Evolutionary conservation across 2,797 vertebrate species (phyloP), one percentile per base, ranked within the genome.

Genomic region (Falco rusticolus): DNA sequence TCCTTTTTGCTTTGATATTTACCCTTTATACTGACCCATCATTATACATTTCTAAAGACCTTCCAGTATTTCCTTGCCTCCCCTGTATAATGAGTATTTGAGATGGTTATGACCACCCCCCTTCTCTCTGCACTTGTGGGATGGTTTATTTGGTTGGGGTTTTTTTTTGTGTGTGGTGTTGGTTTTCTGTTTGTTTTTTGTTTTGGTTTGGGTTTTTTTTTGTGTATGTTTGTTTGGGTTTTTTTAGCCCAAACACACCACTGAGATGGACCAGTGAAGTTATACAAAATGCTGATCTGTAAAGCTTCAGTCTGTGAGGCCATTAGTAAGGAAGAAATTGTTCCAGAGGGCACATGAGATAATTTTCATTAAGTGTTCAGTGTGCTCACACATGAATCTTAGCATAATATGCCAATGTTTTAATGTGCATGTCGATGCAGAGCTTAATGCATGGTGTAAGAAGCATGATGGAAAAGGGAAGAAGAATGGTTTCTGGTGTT

Each of bases 341-440:
- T n/a, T 84, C 13, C 33, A 75, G 51, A 54, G 6, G 14, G 11
- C 10, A n/a, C 3, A 5, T 0, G 2, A 28, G 16, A 64, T 1
- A 28, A 4, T n/a, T 72, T 76, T 72, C 11, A 6, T 0, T 59
- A 37, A 28, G 8, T 14, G 4, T 28, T 84, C 29, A 31, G 19
- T 57, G 10, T 21, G 6, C 2, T 56, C 5, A 19, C 9, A 13
- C 43, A 26, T 37, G 37, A 7, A 50, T 71, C 78, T 75, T 66
- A 79, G 10, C 33, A 14, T 25, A 20, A 5, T 43, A 18, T 54
- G 29, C 7, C 29, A 26, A 8, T 34, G 16, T 20, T 64, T 33
- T 25, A 45, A n/a, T 16, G 13, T 17, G 41, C 13, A 4, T 11
- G 19, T 11, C 3, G 12, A n/a, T 20, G 20, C 9, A 24, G 48